Evolutionary conservation across 2,113 vertebrate species (phyloP), one percentile per base, ranked within the genome.

Genomic region (Melospiza melodia): DNA sequence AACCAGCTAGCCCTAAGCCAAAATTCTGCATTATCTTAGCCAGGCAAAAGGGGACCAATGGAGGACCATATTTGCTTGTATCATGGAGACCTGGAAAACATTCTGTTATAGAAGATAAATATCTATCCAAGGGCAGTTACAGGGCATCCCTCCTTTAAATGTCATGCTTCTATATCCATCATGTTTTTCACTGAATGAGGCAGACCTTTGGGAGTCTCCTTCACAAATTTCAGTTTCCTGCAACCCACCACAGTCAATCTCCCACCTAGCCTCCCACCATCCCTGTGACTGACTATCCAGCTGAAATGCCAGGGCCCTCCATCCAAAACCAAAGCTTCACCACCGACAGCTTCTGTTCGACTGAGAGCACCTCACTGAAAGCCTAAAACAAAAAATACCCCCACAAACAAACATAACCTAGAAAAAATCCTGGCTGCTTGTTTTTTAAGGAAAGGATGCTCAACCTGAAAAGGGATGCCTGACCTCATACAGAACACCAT

Each of bases 271-370:
- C 33, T 59, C 39, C 39, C 79, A 33, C 13, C 44, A 59, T 30
- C 41, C 44, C 33, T 51, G 15, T 1, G 0, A 62, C 35, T 30
- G 46, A 55, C 39, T 63, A 10, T 0, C 25, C 1, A 6, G 65
- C 23, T n/a, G 65, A 77, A 77, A 84, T 10, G 11, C 46, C 49
- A 69, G 51, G 28, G 66, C 9, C 7, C 28, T 84, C 24, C 27
- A 62, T 7, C 13, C 52, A 78, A 62, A 91, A 49, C 49, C 2
- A 3, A 89, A 54, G 31, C 35, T 39, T 58, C 2, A 22, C 39
- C 3, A n/a, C 2, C 1, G 0, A 49, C 33, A 74, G 52, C 27
- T 61, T 49, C 28, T 46, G 37, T 31, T 46, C 87, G 57, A 33
- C n/a, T 65, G 23, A 63, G 68, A 85, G 23, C 30, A 51, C 24